A percentile compares a stretch with the other conserved stretches of the same genome.
Conservation (phyloP, 2,888 invertebrate species). For the Catocala fraxini region DNA sequence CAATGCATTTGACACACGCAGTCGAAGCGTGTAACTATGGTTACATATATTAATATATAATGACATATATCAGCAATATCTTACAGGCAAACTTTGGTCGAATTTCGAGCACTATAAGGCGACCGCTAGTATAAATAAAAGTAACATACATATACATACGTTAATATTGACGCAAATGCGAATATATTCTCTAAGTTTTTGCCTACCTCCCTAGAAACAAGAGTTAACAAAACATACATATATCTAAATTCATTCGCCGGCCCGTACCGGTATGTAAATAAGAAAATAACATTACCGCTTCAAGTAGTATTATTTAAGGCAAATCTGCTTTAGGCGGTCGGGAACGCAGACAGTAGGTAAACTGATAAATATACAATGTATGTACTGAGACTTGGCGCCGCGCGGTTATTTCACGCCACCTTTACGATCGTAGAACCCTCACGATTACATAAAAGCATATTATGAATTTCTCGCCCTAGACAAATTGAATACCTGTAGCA, state of each 20-base stretch:
- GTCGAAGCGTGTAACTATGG: no score
- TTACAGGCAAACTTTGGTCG: no score
- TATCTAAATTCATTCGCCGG: neutral
- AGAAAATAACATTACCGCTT: slow-evolving; percentile 8
- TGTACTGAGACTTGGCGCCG: slow-evolving; percentile 19
- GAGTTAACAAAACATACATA: neutral
- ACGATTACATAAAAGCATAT: slow-evolving; percentile 29
- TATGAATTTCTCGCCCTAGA: slow-evolving; percentile 36
- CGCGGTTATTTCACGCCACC: slow-evolving; percentile 30
- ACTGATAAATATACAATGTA: slow-evolving; percentile 32
- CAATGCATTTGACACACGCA: no score
- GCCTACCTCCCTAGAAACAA: no score
- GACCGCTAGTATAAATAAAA: no score
- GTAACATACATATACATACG: no score
- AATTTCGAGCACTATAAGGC: no score
- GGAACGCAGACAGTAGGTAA: slow-evolving; percentile 13
- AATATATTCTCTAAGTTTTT: no score
- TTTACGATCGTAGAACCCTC: slow-evolving; percentile 36
- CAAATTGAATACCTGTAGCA: no score
- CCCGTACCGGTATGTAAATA: slow-evolving; percentile 8
- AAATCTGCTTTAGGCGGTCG: slow-evolving; percentile 8
- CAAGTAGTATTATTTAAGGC: slow-evolving; percentile 6
- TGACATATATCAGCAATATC: no score
- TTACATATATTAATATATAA: no score
- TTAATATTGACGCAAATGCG: no score